A percentile compares a stretch with the other conserved stretches of the same genome.
Conservation (phyloP, 2,113 vertebrate genomes). For the Tetrax tetrax region DNA sequence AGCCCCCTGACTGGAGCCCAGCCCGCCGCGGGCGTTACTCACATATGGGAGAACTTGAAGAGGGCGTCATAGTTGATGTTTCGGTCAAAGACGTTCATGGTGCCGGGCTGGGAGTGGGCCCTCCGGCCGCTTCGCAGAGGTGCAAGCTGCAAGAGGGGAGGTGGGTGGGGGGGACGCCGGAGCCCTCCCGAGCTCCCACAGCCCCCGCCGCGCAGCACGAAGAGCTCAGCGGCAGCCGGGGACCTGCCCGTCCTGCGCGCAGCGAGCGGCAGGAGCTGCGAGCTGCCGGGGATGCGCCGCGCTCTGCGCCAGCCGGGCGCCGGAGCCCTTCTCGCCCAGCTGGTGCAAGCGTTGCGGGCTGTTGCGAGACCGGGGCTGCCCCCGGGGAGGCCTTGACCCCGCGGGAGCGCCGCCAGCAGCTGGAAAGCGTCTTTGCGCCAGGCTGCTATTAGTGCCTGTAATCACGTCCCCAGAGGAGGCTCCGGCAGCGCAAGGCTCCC, state of each 20-base stretch:
- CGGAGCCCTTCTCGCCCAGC: conserved; percentile 17
- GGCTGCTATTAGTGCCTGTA: conserved; percentile 63
- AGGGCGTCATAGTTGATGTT: conserved; percentile 91
- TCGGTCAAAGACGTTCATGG: conserved; percentile 92
- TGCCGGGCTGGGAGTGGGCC: conserved; percentile 25
- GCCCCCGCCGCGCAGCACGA: fast-evolving
- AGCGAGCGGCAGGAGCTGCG: fast-evolving
- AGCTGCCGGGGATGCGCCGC: neutral
- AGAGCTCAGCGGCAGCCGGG: neutral
- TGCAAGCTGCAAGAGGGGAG: neutral
- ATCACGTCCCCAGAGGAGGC: conserved; percentile 69
- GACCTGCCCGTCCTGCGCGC: fast-evolving
- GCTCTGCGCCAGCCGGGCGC: neutral
- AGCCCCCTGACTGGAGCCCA: fast-evolving
- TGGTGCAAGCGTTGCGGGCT: conserved; percentile 74
- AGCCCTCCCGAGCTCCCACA: neutral
- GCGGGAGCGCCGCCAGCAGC: conserved; percentile 9
- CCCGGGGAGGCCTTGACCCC: neutral
- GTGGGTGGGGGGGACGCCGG: fast-evolving
- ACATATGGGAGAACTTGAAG: conserved; percentile 96
- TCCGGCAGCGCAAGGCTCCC: neutral
- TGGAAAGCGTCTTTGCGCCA: conserved; percentile 57
- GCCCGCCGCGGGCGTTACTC: neutral
- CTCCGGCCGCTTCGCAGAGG: neutral
- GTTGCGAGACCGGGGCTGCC: conserved; percentile 54